Evolutionary conservation across 2,797 vertebrate species (phyloP), one percentile per base, ranked within the genome.

Genomic region (Characodon lateralis): DNA sequence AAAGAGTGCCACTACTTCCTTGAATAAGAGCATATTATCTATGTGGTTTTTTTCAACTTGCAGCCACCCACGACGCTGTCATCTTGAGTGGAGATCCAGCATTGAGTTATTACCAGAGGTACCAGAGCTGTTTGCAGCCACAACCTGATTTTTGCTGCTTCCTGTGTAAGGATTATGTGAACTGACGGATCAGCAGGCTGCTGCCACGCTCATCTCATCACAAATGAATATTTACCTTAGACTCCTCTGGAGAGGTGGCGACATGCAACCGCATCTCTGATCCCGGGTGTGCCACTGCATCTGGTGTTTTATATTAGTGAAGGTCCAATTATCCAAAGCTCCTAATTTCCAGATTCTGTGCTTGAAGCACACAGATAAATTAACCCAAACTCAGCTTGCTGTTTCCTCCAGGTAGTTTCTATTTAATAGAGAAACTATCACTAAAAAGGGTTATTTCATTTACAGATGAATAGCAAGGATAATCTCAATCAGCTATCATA

Each of bases 301-400:
- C 82, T 80, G 87, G 82, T 90, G 76, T 81, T 83, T 81, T 78
- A 79, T 80, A 94, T 95, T 95, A 95, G 84, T 76, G 73, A 46
- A 75, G 72, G 84, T 84, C 82, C 85, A 78, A 53, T 76, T 76
- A 80, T 80, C 79, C 76, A 85, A 81, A 72, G 82, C 77, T 63
- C 75, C 84, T 95, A 93, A 95, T 95, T 91, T 85, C 84, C 85
- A 80, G 78, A 78, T 80, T 81, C 79, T 88, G 87, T 92, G 91
- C 88, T 79, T 68, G 77, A 69, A 79, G 85, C 86, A 70, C 83
- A 84, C 55, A 43, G 80, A 83, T 78, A 76, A 87, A 93, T 92
- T 88, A 88, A 70, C 50, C 56, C 18, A 5, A 69, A 75, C 74
- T 22, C 5, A 46, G 78, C 81, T 74, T 2, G 79, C 24, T 16